phyloP scores from a whole-genome alignment of 92 coral and sea anemone species.

The Palythoa caribaeorum region DNA sequence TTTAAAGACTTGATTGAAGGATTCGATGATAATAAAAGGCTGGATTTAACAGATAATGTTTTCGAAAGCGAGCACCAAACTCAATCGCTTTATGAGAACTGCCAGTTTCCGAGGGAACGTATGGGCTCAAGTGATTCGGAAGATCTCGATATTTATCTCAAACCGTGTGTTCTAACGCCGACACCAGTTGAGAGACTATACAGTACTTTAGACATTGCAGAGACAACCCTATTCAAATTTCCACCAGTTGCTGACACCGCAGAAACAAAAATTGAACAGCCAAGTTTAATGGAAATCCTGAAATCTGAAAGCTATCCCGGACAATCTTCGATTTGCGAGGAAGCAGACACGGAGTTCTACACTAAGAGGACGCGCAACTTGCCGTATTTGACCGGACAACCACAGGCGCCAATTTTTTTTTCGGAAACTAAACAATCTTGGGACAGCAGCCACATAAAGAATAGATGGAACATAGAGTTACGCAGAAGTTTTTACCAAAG shows the following conservation, averaged over 20 bases:
- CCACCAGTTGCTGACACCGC: constrained; percentile 30
- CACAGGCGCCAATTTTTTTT: background rate
- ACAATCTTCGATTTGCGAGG: constrained; percentile 8
- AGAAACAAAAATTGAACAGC: background rate
- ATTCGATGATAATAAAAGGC: constrained; percentile 22
- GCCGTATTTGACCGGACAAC: background rate
- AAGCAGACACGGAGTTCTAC: background rate
- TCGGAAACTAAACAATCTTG: background rate
- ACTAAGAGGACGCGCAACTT: background rate
- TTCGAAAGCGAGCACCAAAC: constrained; percentile 20
- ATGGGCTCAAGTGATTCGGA: constrained; percentile 43
- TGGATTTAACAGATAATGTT: background rate
- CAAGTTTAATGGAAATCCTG: constrained; percentile 12
- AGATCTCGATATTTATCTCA: constrained; percentile 64
- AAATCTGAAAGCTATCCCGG: background rate
- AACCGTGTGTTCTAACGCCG: constrained; percentile 82
- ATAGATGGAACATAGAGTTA: background rate
- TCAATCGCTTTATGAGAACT: constrained; percentile 15
- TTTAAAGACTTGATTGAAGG: constrained; percentile 58
- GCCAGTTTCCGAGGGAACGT: constrained; percentile 54
- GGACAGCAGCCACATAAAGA: background rate
- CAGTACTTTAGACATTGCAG: constrained; percentile 73
- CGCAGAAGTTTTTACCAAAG: background rate
- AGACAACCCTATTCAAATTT: constrained; percentile 65
- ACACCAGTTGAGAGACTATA: constrained; percentile 80